Percentiles rank a stretch among this genome's conserved stretches.
phyloP scores from a whole-genome alignment of 2,888 invertebrate genomes.

The Cistogaster globosa region DNA sequence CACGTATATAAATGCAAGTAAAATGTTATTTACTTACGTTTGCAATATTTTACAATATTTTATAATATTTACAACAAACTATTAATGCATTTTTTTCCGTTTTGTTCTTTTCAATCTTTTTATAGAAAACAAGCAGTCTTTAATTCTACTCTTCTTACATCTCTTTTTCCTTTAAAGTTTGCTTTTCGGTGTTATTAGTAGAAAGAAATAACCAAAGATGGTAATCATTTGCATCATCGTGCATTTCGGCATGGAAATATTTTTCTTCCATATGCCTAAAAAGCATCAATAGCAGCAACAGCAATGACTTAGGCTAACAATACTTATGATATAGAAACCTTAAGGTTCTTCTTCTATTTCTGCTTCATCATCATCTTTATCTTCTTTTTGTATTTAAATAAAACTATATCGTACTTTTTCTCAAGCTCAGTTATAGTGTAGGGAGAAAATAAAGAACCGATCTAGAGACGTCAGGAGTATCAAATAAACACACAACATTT shows the following conservation, averaged over 20 bases:
- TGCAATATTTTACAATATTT: slow-evolving; percentile 55
- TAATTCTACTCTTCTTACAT: slow-evolving; percentile 10
- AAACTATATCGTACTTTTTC: slow-evolving; percentile 43
- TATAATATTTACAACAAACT: slow-evolving; percentile 43
- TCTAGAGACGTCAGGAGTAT: slow-evolving; percentile 25
- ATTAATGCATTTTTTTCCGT: slow-evolving; percentile 26
- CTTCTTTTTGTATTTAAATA: slow-evolving; percentile 21
- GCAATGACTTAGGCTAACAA: slow-evolving; percentile 46
- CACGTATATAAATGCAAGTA: slow-evolving; percentile 2
- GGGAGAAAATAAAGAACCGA: slow-evolving; percentile 3
- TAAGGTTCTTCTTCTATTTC: slow-evolving; percentile 17
- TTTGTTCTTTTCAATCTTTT: not conserved
- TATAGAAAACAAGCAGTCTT: not conserved
- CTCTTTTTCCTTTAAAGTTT: slow-evolving; percentile 43
- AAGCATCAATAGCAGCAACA: slow-evolving; percentile 28
- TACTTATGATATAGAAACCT: slow-evolving; percentile 44
- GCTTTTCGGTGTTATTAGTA: slow-evolving; percentile 69
- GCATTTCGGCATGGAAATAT: slow-evolving; percentile 56
- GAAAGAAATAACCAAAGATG: slow-evolving; percentile 67
- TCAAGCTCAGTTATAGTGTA: slow-evolving; percentile 33
- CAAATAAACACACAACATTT: slow-evolving; percentile 52
- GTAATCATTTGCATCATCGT: slow-evolving; percentile 72
- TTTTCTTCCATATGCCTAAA: slow-evolving; percentile 52
- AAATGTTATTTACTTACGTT: slow-evolving; percentile 36
- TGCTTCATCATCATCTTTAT: too few relatives aligned